Base-by-base conservation (phyloP, 2,113 vertebrate species). In the Equus quagga region DNA sequence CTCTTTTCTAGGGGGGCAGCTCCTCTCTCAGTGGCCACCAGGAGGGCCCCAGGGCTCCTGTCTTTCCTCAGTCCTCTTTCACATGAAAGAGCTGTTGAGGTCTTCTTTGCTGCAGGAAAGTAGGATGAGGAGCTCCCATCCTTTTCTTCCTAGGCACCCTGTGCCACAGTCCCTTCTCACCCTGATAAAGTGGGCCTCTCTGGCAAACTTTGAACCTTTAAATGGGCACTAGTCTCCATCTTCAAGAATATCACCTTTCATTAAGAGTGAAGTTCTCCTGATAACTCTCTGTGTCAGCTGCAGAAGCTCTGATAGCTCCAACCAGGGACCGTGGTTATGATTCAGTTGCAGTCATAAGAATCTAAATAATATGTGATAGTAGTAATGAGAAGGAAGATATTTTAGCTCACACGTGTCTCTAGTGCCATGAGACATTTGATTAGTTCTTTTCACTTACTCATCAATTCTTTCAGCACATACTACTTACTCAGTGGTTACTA, bases 391-490 rank as follows among this genome's bases (percentile, higher is more conserved):
- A 83, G 60, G 69, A 86, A 75, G 21, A 58, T 51, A 69, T 33
- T 90, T 95, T 69, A 56, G 72, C 64, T 73, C 91, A 60, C 14
- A 41, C 0, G 0, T 69, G 18, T 92, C 69, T 93, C 24, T 54
- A 73, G 18, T 46, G 15, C 70, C 72, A 83, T 5, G 46, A 91
- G 70, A 67, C 24, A 76, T 91, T 94, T 78, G 73, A 94, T 82
- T 78, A 76, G 67, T 88, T 87, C 23, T 97, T 97, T 94, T 64
- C 21, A 65, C 41, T 86, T 82, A 82, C 28, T 84, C 86, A 79
- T 64, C 85, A 89, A 69, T 79, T 96, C 73, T 96, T 95, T 92
- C 73, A 97, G 41, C 49, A 75, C 80, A 54, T 5, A 75, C 21
- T 36, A 24, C 89, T 96, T 83, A 82, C 33, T 81, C 72, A 60